Percentiles rank a stretch among this genome's conserved stretches.
Conservation (phyloP, 2,113 vertebrate genomes). For the Amia ocellicauda region DNA sequence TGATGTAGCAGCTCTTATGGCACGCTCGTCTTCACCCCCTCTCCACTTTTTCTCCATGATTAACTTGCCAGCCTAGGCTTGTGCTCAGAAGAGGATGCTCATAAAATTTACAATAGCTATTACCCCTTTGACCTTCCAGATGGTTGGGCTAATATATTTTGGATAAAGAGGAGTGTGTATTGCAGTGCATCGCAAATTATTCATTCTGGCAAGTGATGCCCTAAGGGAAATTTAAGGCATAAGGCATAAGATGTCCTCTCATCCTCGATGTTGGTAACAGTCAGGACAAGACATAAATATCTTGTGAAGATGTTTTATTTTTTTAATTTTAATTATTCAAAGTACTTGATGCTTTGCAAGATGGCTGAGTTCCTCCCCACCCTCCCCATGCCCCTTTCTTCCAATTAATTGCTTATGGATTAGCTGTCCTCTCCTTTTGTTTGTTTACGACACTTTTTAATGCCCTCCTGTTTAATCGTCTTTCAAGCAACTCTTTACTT, state of each 20-base stretch:
- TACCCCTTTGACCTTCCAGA: conserved; percentile 46
- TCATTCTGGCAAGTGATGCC: conserved; percentile 34
- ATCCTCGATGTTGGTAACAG: conserved; percentile 8
- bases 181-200: conserved; percentile 44
- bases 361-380: conserved; percentile 28
- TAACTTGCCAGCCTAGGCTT: conserved; percentile 44
- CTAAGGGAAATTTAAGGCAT: background rate
- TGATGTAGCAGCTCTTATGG: conserved; percentile 33
- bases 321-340: conserved; percentile 51
- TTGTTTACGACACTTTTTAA: conserved; percentile 58
- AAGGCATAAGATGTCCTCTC: background rate
- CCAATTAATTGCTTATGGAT: conserved; percentile 69
- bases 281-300: conserved; percentile 33
- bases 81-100: conserved; percentile 32
- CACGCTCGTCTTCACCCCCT: conserved; percentile 45
- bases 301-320: conserved; percentile 21
- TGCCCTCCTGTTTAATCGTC: conserved; percentile 42
- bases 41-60: conserved; percentile 44
- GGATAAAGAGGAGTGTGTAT: conserved; percentile 47
- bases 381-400: too few relatives aligned
- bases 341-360: conserved; percentile 43
- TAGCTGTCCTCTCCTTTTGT: conserved; percentile 58
- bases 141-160: conserved; percentile 51
- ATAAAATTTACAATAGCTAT: conserved; percentile 58
- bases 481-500: conserved; percentile 51